Evolutionary conservation across 2,797 vertebrate species (phyloP).

Genomic region (Muscicapa striata): DNA sequence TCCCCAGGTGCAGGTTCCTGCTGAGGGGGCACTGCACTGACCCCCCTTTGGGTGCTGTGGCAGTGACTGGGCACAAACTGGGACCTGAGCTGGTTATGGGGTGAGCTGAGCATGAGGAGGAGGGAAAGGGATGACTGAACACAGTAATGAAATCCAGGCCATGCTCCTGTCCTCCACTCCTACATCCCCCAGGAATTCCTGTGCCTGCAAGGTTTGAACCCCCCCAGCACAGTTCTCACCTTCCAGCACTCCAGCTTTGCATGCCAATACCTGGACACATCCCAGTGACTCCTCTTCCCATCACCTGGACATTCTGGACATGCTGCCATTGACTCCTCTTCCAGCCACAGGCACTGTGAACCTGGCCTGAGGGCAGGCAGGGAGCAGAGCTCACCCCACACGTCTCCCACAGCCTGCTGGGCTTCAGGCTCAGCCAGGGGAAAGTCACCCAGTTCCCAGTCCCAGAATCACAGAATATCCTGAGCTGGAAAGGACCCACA

Average conservation of each 20-base stretch:
- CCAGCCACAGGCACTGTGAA: rapidly evolving
- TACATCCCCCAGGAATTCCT: not conserved
- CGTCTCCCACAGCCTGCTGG: rapidly evolving
- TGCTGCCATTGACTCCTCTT: not conserved
- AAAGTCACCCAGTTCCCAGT: not conserved
- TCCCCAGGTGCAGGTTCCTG: not conserved
- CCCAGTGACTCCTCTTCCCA: not conserved
- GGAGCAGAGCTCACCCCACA: not conserved
- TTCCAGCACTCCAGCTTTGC: not conserved
- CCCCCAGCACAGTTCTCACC: rapidly evolving
- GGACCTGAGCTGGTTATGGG: rapidly evolving
- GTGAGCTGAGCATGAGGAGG: not conserved
- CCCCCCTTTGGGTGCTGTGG: not conserved
- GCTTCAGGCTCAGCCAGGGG: not conserved
- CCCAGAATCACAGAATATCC: not conserved
- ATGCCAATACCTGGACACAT: not conserved
- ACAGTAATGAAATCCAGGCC: not conserved
- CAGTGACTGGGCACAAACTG: not conserved
- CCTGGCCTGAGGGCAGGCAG: not conserved
- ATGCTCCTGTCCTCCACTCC: not conserved
- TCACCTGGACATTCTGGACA: not conserved
- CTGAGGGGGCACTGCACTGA: not conserved
- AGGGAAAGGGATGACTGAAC: not conserved
- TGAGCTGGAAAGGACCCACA: not conserved
- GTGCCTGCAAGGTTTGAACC: not conserved